Conservation (phyloP, 2,113 vertebrate species). For the Theristicus caerulescens region DNA sequence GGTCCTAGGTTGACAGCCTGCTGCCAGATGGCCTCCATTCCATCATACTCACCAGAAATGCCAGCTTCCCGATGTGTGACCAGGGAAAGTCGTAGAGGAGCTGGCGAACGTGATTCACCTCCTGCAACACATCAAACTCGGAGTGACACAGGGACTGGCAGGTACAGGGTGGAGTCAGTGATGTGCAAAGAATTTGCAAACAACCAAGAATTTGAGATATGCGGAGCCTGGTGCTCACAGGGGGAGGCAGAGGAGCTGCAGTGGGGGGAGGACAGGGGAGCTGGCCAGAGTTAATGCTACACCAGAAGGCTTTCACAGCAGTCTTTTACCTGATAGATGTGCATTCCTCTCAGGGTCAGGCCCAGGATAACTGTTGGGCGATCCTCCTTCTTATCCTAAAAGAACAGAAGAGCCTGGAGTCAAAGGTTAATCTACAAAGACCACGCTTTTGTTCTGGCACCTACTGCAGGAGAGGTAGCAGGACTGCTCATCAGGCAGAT, state of each 20-base stretch:
- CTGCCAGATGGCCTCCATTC: neutral
- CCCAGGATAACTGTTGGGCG: constrained; percentile 83
- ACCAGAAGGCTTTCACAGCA: constrained; percentile 23
- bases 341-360: constrained; percentile 88
- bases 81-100: constrained; percentile 89
- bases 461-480: constrained; percentile 40
- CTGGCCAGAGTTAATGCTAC: constrained; percentile 24
- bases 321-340: constrained; percentile 87
- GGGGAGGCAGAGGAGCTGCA: neutral
- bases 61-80: constrained; percentile 85
- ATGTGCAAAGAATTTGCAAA: constrained; percentile 38
- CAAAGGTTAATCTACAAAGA: constrained; percentile 61
- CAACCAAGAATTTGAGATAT: constrained; percentile 41
- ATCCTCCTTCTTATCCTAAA: constrained; percentile 89
- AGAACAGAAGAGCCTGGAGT: neutral
- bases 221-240: neutral
- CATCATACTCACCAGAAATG: constrained; percentile 81
- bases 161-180: neutral
- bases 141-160: constrained; percentile 34
- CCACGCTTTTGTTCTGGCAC: neutral
- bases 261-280: neutral
- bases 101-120: constrained; percentile 78
- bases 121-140: constrained; percentile 70
- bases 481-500: neutral
- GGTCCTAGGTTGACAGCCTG: neutral